Percentiles rank a stretch among this genome's conserved stretches.
These are phyloP conservation scores for Penaeus chinensis DNA, from an alignment of 1,140 invertebrate species.

Conservation along the genomic window DNA sequence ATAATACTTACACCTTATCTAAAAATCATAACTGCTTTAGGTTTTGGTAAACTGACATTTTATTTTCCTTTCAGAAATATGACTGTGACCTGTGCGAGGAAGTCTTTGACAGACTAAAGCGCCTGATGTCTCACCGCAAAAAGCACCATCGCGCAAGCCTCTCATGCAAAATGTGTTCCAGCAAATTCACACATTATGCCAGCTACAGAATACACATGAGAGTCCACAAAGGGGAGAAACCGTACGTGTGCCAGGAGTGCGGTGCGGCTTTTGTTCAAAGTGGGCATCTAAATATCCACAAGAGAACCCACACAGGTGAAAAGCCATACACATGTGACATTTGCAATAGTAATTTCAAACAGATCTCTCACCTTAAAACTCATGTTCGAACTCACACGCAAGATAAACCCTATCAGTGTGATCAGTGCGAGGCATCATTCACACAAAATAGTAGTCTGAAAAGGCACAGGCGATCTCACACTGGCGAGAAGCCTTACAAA, in stretches of 20 bases:
- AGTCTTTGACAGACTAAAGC: conserved; percentile 50
- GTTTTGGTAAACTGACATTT: neutral
- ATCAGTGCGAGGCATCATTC: conserved; percentile 68
- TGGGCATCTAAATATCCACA: conserved; percentile 89
- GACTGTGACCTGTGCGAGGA: conserved; percentile 56
- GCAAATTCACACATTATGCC: conserved; percentile 58
- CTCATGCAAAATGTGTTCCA: conserved; percentile 60
- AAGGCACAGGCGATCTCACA: conserved; percentile 64
- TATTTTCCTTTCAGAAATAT: conserved; percentile 46
- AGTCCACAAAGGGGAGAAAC: conserved; percentile 70
- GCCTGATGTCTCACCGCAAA: conserved; percentile 49
- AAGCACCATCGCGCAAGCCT: conserved; percentile 51
- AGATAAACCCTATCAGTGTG: conserved; percentile 74
- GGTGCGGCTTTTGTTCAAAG: conserved; percentile 71
- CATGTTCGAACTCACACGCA: conserved; percentile 69
- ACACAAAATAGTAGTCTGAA: conserved; percentile 62
- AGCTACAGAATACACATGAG: conserved; percentile 71
- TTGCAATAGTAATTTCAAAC: conserved; percentile 89
- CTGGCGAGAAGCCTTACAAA: conserved; percentile 66
- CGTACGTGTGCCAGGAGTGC: conserved; percentile 70
- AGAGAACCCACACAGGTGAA: conserved; percentile 81
- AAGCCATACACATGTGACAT: conserved; percentile 88
- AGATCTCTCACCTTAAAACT: conserved; percentile 73
- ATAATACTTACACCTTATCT: neutral
- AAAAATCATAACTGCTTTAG: neutral